Conservation (phyloP, 2,113 vertebrate genomes). For the Dasyprocta punctata region DNA sequence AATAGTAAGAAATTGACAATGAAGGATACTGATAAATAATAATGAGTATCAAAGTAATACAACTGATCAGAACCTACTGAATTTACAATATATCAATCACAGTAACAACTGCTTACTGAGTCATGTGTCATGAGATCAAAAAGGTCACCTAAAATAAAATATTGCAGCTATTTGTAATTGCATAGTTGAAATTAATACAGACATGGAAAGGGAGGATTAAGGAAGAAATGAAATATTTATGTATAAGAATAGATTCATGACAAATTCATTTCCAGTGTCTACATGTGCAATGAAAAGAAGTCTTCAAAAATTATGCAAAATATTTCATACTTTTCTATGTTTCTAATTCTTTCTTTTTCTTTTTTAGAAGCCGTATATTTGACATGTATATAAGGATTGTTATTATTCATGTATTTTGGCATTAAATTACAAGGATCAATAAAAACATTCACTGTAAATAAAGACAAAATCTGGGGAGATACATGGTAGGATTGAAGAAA, state of each 20-base stretch:
- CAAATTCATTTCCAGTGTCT: not conserved
- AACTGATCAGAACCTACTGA: not conserved
- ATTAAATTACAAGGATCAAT: not conserved
- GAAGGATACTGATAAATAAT: not conserved
- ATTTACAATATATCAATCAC: not conserved
- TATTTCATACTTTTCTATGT: not conserved
- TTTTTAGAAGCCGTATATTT: not conserved
- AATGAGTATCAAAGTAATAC: not conserved
- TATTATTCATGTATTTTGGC: not conserved
- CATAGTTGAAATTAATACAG: not conserved
- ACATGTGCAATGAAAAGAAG: not conserved
- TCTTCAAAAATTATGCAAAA: not conserved
- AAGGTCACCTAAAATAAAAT: not conserved
- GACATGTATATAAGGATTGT: not conserved
- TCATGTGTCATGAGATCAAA: not conserved
- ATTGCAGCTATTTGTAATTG: not conserved
- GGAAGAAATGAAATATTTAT: not conserved
- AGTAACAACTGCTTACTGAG: not conserved
- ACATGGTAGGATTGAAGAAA: not conserved
- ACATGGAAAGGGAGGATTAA: not conserved
- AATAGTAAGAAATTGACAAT: not conserved
- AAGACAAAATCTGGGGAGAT: not conserved
- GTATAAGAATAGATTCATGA: not conserved
- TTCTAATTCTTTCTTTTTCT: not conserved
- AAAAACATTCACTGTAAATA: not conserved